Evolutionary conservation across 2,113 vertebrate species (phyloP), one percentile per base, ranked within the genome.

Genomic region (Elephas maximus): DNA sequence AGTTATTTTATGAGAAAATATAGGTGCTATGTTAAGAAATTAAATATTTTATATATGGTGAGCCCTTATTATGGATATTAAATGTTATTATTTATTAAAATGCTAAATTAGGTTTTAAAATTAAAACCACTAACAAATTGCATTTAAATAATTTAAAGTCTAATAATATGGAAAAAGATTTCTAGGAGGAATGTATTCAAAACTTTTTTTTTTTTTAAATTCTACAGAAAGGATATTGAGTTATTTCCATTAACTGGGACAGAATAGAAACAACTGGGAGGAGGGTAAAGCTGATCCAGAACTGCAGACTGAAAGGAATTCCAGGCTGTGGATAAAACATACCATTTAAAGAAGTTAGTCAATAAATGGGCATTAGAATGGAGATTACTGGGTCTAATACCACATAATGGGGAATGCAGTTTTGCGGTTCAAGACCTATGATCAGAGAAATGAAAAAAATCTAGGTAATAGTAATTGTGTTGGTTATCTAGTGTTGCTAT

Each of bases 51-150:
- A 91, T 94, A 94, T 95, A 87, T 95, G 76, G 48, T 90, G 45
- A 93, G 91, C 14, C 0, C 83, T 97, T 86, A 84, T 97, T 97
- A 94, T 94, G 87, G 92, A 90, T 97, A 97, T 97, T 97, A 97
- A 96, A 95, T 95, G 89, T 96, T 97, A 97, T 97, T 98, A 97
- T 97, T 97, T 98, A 97, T 97, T 97, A 96, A 97, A 97, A 90
- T 97, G 89, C 81, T 96, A 96, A 97, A 97, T 94, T 96, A 93
- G 83, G 87, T 81, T 96, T 97, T 97, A 96, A 98, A 98, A 97
- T 97, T 96, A 97, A 98, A 98, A 89, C 87, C 73, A 94, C 91
- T 97, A 94, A 97, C 78, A 98, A 96, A 97, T 90, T 97, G 93
- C 87, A 80, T 83, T 94, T 97, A 97, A 98, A 97, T 97, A 97